These are phyloP conservation scores for Cassiopea andromeda DNA, from an alignment of 30 jellyfish, hydroid and myxozoan species.

Conservation along the genomic window DNA sequence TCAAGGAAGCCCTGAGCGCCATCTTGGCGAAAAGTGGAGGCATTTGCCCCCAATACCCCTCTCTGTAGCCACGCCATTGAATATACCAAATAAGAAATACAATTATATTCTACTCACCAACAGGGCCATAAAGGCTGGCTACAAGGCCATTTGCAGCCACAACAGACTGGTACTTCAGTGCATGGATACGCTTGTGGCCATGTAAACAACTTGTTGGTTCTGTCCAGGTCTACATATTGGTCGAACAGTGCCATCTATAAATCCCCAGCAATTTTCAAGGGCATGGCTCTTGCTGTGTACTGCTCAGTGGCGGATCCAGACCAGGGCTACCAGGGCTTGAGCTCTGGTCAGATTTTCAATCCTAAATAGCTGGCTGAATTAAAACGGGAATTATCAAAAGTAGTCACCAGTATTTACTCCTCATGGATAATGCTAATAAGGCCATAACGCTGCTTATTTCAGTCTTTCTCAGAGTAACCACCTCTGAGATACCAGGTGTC, in stretches of 20 bases:
- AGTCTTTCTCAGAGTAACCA: no score
- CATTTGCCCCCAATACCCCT: not conserved
- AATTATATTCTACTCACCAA: constrained; percentile 24
- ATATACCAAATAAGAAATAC: not conserved
- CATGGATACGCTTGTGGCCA: constrained; percentile 84
- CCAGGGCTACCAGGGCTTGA: no score
- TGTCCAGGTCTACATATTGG: constrained; percentile 81
- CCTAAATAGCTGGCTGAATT: no score
- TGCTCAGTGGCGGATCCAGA: no score
- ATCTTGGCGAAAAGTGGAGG: not conserved
- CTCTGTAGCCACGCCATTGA: not conserved
- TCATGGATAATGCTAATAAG: no score
- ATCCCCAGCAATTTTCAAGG: constrained; percentile 68
- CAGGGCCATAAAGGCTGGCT: constrained; percentile 74
- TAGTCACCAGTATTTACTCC: no score
- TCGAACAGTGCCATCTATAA: constrained; percentile 78
- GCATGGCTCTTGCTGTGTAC: constrained; percentile 37
- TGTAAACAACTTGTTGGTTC: constrained; percentile 64
- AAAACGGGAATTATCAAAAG: no score
- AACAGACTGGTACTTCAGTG: constrained; percentile 69
- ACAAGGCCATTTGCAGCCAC: constrained; percentile 83
- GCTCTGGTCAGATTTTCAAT: no score
- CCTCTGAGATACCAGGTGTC: no score
- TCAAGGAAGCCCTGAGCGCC: not conserved
- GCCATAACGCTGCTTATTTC: no score